A percentile compares a stretch with the other conserved stretches of the same genome.
These are phyloP conservation scores for Tribolium freemani DNA, from an alignment of 2,888 invertebrate genomes.

Conservation along the genomic window DNA sequence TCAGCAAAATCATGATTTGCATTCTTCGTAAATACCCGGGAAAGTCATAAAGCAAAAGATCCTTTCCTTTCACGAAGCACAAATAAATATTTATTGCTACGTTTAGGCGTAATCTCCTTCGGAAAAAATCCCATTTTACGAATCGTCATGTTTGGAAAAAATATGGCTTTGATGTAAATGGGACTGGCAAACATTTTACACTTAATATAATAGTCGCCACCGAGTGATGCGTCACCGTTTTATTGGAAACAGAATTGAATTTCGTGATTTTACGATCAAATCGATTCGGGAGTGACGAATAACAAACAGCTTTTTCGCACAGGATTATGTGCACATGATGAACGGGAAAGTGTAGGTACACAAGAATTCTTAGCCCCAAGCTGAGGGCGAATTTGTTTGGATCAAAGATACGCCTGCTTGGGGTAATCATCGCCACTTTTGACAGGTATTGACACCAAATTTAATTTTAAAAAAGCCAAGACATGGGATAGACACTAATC, in stretches of 20 bases:
- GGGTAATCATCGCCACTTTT: background rate
- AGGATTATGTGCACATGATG: background rate
- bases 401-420: background rate
- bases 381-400: background rate
- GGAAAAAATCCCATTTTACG: background rate
- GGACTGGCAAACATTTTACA: background rate
- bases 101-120: background rate
- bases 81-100: background rate
- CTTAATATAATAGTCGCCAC: background rate
- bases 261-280: slow-evolving; percentile 1
- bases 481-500: background rate
- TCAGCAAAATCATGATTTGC: background rate
- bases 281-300: background rate
- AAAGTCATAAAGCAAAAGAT: background rate
- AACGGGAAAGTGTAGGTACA: background rate
- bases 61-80: background rate
- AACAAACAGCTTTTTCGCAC: background rate
- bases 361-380: background rate
- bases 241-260: slow-evolving; percentile 9
- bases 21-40: background rate
- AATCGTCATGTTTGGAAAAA: background rate
- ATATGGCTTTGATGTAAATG: background rate
- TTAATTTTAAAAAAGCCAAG: background rate
- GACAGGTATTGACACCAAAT: background rate
- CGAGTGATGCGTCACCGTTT: slow-evolving; percentile 4